Base-by-base conservation (phyloP, 1,140 invertebrate genomes). In the Chironomus tepperi region DNA sequence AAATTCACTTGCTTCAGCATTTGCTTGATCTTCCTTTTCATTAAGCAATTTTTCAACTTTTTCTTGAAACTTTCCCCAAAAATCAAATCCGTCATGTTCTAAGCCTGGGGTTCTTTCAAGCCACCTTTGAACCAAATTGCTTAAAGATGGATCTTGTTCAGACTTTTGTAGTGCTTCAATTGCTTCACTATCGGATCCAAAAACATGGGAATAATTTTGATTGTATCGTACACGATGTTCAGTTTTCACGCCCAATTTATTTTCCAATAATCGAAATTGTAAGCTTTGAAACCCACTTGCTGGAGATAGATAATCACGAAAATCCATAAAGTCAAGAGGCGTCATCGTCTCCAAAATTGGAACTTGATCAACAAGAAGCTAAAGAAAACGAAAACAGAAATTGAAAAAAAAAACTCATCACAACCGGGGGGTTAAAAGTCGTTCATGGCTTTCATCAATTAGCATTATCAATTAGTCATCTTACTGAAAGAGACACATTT, bases 301-400 rank as follows among this genome's bases (percentile, higher is more conserved):
- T 0, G 97, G 93, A 2, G 93, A 91, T 3, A 99, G 83, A 80
- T 95, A 96, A 75, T 92, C 88, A 64, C 96, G 86, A 82, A 98
- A 98, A 76, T 97, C 96, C 89, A 98, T 95, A 79, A 98, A 99
- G 84, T 98, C 97, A 73, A 97, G 82, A 0, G 97, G 96, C 0
- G 95, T 97, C 97, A 99, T 99, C 0, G 96, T 98, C 83, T 99
- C 98, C 74, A 99, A 82, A 78, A 99, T 98, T 79, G 93, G 91
- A 8, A 99, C 95, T 87, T 99, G 97, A 80, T 99, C 97, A 19
- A 96, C 95, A 21, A 98, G 83, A 0, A 98, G 83, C 95, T 98
- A 81, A 12, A 83, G 81, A 75, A 70, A 70, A 9, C 0, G 12
- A 70, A 21, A 7, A 47, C 8, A 47, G 43, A 47, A 47, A 47